phyloP scores from a whole-genome alignment of 2,113 vertebrate genomes.

The Lynx canadensis region DNA sequence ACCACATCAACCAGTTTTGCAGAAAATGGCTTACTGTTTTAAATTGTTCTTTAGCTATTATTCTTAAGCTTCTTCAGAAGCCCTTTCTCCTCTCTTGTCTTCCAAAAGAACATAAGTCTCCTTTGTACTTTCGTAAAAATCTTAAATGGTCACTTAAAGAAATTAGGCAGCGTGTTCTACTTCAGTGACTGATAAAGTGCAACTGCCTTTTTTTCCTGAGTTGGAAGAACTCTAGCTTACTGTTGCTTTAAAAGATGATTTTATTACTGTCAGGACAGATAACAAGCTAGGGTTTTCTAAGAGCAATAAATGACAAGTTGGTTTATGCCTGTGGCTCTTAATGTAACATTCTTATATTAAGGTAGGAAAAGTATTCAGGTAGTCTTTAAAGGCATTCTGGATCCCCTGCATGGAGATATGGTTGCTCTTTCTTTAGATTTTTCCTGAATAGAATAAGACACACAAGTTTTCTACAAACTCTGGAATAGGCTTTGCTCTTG shows the following conservation, averaged over 20 bases:
- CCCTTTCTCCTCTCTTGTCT: constrained; percentile 28
- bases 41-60: constrained; percentile 63
- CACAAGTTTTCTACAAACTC: constrained; percentile 19
- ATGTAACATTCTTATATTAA: constrained; percentile 46
- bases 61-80: constrained; percentile 60
- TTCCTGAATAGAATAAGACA: constrained; percentile 39
- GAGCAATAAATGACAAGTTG: constrained; percentile 53
- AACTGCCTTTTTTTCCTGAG: constrained; percentile 45
- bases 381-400: constrained; percentile 35
- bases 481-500: constrained; percentile 51
- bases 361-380: constrained; percentile 26
- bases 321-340: constrained; percentile 52
- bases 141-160: constrained; percentile 37
- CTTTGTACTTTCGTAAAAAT: constrained; percentile 61
- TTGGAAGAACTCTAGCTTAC: constrained; percentile 27
- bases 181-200: constrained; percentile 22
- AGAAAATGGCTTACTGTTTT: constrained; percentile 58
- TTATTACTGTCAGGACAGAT: constrained; percentile 53
- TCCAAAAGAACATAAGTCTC: constrained; percentile 47
- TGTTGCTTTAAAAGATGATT: constrained; percentile 67
- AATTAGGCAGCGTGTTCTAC: constrained; percentile 29
- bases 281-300: constrained; percentile 52
- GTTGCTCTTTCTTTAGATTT: constrained; percentile 39
- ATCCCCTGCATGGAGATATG: background rate
- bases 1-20: constrained; percentile 73